phyloP scores from a whole-genome alignment of 1,140 invertebrate species.

The Drosophila bipectinata region DNA sequence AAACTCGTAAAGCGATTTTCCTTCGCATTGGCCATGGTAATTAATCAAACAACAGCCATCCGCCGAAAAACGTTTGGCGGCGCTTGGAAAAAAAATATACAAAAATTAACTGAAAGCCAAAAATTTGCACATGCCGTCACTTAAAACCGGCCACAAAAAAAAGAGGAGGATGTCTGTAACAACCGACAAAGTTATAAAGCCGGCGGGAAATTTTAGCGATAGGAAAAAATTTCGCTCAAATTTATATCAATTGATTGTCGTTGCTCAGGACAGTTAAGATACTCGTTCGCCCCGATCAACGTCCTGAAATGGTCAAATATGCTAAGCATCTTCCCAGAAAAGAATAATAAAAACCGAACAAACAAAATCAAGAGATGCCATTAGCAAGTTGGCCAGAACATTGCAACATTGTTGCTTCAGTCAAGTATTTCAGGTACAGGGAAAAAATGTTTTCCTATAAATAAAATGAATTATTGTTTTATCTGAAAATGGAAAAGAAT shows the following conservation, averaged over 20 bases:
- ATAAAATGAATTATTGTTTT: neutral
- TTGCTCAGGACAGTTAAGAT: constrained; percentile 46
- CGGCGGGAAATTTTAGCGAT: constrained; percentile 42
- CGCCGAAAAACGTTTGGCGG: constrained; percentile 35
- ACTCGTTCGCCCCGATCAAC: constrained; percentile 12
- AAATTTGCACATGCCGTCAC: constrained; percentile 5
- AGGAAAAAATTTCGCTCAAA: constrained; percentile 54
- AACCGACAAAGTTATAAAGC: constrained; percentile 20
- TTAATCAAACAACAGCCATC: constrained; percentile 71
- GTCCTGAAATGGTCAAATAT: constrained; percentile 45
- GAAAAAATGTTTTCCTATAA: neutral
- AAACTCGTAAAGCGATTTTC: constrained; percentile 54
- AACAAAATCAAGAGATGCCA: constrained; percentile 42
- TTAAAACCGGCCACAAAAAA: constrained; percentile 1
- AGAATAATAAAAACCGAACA: constrained; percentile 1
- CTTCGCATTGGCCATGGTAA: constrained; percentile 53
- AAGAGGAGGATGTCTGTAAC: neutral
- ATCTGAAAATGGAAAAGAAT: neutral
- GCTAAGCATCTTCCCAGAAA: constrained; percentile 40
- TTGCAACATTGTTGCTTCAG: constrained; percentile 55
- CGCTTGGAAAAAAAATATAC: constrained; percentile 16
- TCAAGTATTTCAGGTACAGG: constrained; percentile 19
- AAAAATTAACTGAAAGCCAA: constrained; percentile 39
- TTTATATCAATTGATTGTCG: constrained; percentile 59
- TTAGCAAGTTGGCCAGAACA: constrained; percentile 34